Evolutionary conservation across 2,888 invertebrate species (phyloP).

Genomic region (Meliscaeva auricollis): DNA sequence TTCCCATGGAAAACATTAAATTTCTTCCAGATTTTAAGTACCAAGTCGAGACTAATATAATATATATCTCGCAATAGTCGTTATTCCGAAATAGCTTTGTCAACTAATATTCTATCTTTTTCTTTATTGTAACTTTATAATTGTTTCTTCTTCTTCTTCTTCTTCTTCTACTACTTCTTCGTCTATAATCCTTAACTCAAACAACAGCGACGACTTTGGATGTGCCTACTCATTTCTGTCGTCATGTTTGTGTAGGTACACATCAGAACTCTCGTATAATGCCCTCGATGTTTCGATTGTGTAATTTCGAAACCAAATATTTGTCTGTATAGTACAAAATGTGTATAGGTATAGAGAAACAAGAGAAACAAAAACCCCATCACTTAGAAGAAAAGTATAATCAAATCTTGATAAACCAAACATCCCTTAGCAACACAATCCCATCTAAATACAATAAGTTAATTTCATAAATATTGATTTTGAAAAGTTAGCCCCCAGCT

Average conservation of each 20-base stretch:
- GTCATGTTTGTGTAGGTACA: not conserved
- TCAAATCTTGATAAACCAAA: slow-evolving; percentile 73
- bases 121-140: slow-evolving; percentile 44
- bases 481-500: slow-evolving; percentile 63
- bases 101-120: slow-evolving; percentile 10
- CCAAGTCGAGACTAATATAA: slow-evolving; percentile 38
- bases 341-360: not conserved
- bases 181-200: slow-evolving; percentile 32
- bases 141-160: slow-evolving; percentile 40
- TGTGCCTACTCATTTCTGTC: slow-evolving; percentile 29
- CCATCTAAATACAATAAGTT: slow-evolving; percentile 73
- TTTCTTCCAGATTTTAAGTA: slow-evolving; percentile 1
- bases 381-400: slow-evolving; percentile 59
- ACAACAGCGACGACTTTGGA: not conserved
- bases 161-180: not conserved
- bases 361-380: slow-evolving; percentile 27
- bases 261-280: not conserved
- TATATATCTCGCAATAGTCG: slow-evolving; percentile 17
- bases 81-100: slow-evolving; percentile 44
- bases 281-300: slow-evolving; percentile 1
- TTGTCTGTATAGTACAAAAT: not conserved
- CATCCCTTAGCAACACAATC: slow-evolving; percentile 71
- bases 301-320: not conserved
- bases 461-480: slow-evolving; percentile 76
- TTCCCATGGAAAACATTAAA: slow-evolving; percentile 7